Base-by-base conservation (phyloP, 2,113 vertebrate genomes). In the Pandion haliaetus region DNA sequence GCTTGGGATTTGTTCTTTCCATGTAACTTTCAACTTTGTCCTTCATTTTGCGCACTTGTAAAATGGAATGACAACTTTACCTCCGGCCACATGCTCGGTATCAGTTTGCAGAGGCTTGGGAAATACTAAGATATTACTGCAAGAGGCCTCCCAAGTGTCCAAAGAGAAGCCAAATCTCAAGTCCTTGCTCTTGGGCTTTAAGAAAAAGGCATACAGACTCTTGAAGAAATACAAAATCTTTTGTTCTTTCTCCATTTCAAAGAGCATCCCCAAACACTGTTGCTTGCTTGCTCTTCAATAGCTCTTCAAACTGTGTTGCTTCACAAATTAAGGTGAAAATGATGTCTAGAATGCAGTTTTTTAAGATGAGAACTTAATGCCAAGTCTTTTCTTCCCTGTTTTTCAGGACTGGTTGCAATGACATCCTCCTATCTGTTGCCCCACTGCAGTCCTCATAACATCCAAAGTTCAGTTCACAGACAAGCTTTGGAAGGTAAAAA, bases 1-100 rank as follows among this genome's bases (percentile, higher is more conserved):
- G 21, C 80, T 38, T 5, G n/a, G 24, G 17, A 78, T 25, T 23
- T 25, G 9, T 32, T 4, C 10, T n/a, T 49, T 31, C 72, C 17
- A 3, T 8, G 0, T 0, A 61, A 42, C 25, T 4, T 42, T 79
- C 20, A 13, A 19, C 13, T 36, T 49, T 5, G 6, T 38, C 21
- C n/a, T 86, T 74, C 21, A 17, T 52, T 79, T 61, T 49, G 19
- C 21, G 61, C 45, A 9, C 14, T 18, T n/a, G 34, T 21, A 38
- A 52, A 79, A 47, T 0, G 1, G 12, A 84, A 38, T 66, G 24
- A 9, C 58, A 38, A 3, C 52, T 57, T 87, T 11, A 25, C 28
- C 11, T n/a, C 44, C 8, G 55, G 32, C 9, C 36, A 6, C 59
- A 9, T 14, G 38, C 15, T 17, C 59, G 65, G 31, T 5, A n/a